phyloP scores from a whole-genome alignment of 2,888 invertebrate genomes.

The Macrosiphum euphorbiae region DNA sequence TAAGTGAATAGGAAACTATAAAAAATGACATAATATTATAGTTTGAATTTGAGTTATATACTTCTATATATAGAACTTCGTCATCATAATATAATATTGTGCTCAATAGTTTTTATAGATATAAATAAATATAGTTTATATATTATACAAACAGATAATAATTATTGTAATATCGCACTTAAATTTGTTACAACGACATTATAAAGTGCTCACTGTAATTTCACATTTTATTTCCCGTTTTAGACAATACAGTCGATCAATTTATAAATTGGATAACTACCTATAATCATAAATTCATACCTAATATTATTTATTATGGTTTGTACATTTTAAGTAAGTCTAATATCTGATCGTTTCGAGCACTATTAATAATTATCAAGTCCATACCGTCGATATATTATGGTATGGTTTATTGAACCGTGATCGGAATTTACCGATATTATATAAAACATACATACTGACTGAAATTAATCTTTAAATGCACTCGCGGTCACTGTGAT shows the following conservation, averaged over 20 bases:
- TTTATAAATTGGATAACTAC: not conserved
- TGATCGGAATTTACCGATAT: conserved; percentile 3
- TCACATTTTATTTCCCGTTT: not conserved
- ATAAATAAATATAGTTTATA: not conserved
- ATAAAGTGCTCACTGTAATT: not conserved
- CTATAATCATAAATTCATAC: not conserved
- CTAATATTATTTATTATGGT: not conserved
- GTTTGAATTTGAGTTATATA: not conserved
- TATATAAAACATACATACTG: not conserved
- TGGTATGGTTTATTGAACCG: conserved; percentile 9
- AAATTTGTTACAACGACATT: not conserved
- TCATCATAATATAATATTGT: no score
- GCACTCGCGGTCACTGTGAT: not conserved
- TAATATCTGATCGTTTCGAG: not conserved
- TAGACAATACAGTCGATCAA: not conserved
- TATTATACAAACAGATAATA: not conserved
- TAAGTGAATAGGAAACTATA: not conserved
- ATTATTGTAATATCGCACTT: not conserved
- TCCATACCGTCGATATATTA: not conserved
- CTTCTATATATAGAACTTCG: not conserved
- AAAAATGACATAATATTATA: not conserved
- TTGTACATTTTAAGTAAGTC: not conserved
- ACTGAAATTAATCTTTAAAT: not conserved
- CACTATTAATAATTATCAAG: not conserved
- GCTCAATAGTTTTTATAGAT: not conserved